Conservation (phyloP, 2,797 vertebrate genomes). For the Pristis pectinata region DNA sequence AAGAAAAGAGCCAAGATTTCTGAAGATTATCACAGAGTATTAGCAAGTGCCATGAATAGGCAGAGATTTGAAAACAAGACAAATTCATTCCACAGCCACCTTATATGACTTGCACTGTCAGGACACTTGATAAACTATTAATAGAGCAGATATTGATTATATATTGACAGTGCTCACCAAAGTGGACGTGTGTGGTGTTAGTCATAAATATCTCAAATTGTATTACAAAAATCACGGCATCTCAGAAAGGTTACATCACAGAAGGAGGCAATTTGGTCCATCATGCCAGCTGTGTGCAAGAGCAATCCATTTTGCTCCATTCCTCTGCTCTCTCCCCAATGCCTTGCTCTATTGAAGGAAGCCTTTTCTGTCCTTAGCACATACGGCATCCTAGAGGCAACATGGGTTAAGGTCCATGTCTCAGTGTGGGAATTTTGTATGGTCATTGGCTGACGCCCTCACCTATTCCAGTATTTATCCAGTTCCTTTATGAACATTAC, state of each 20-base stretch:
- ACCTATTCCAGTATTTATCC: no score
- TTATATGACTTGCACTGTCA: background rate
- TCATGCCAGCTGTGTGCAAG: no score
- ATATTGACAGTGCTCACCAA: background rate
- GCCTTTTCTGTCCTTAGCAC: no score
- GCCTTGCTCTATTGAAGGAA: no score
- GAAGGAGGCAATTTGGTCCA: no score
- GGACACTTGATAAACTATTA: background rate
- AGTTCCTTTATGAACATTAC: no score
- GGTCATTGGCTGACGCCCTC: no score
- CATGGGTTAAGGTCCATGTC: no score
- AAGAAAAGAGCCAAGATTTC: background rate
- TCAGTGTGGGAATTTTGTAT: no score
- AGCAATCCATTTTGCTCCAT: no score
- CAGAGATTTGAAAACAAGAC: background rate
- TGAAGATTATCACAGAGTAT: background rate
- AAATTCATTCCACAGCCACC: background rate
- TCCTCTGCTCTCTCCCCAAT: no score
- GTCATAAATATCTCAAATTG: slow-evolving; percentile 6
- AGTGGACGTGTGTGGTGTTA: background rate
- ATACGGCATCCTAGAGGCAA: no score
- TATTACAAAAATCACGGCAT: background rate
- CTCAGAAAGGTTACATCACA: background rate
- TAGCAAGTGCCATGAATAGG: background rate
- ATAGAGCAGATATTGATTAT: slow-evolving; percentile 9